Conservation (phyloP, 2,797 vertebrate species). For the Pseudochirops corinnae region DNA sequence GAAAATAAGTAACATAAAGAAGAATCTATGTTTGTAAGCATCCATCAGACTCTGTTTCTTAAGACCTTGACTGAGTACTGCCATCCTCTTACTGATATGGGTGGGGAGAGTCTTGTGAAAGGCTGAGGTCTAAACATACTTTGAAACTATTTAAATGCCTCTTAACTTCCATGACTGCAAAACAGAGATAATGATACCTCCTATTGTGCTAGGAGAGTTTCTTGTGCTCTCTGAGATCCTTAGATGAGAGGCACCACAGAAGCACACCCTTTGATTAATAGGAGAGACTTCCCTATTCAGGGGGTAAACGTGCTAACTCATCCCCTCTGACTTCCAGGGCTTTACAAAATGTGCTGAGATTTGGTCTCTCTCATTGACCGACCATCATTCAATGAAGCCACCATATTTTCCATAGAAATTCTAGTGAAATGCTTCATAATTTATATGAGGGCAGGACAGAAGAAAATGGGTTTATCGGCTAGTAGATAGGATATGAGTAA, state of each 20-base stretch:
- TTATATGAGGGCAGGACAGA: not conserved
- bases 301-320: constrained; percentile 45
- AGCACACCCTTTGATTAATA: constrained; percentile 59
- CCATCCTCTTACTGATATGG: constrained; percentile 16
- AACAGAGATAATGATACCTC: constrained; percentile 58
- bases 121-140: not conserved
- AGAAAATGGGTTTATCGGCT: not conserved
- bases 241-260: constrained; percentile 60
- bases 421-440: not conserved
- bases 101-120: not conserved
- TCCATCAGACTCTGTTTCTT: not conserved
- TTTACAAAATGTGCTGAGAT: constrained; percentile 44
- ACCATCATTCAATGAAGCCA: not conserved
- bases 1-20: not conserved
- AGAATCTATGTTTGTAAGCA: not conserved
- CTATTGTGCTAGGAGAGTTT: constrained; percentile 31
- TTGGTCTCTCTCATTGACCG: constrained; percentile 13
- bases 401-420: not conserved
- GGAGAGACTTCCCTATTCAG: constrained; percentile 55
- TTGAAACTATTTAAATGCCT: constrained; percentile 20
- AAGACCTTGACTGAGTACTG: not conserved
- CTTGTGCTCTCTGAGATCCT: constrained; percentile 47
- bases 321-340: constrained; percentile 41
- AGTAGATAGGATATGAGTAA: not conserved
- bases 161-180: constrained; percentile 2